Evolutionary conservation across 2,888 invertebrate genomes (phyloP), one percentile per base, ranked within the genome.

Genomic region (Tyria jacobaeae): DNA sequence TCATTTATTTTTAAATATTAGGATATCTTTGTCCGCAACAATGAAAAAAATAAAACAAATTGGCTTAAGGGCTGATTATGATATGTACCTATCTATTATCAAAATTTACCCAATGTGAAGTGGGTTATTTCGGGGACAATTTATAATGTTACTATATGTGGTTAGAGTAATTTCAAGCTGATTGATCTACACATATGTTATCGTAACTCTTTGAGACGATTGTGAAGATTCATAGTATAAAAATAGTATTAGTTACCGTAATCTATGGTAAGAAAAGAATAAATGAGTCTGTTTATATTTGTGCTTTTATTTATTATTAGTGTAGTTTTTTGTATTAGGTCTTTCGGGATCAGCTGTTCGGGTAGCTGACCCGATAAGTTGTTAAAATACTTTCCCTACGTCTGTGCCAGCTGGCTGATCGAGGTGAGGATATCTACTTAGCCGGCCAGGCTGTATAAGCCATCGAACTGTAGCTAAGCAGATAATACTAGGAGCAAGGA

Each of bases 231-330:
- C 67, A 73, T 81, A 79, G 70, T 71, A 71, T 68, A 83, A 83
- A 83, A 79, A 83, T 89, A 88, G 84, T 76, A 73, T 81, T 88
- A 87, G 85, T 85, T 85, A 87, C 83, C 84, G 80, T 78, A 78
- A 81, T 82, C 74, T 78, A 70, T 78, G 73, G 73, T 80, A 81
- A 86, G 82, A 80, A 82, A 79, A 83, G 73, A 83, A 84, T 86
- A 87, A 85, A 89, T 77, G 71, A 81, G 78, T 82, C 71, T 76
- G 70, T 73, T 67, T 74, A 68, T 54, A n/a, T 61, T 54, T 51
- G 12, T 69, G 31, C 66, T 75, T 81, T 79, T 72, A 73, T 76
- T 74, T 66, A 63, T 34, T 21, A n/a, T n/a, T n/a, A n/a, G n/a
- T n/a, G n/a, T n/a, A n/a, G n/a, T 31, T 37, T 47, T 4, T 41